These are phyloP conservation scores for Gymnosoma rotundatum DNA, from an alignment of 2,888 invertebrate genomes.

Conservation along the genomic window DNA sequence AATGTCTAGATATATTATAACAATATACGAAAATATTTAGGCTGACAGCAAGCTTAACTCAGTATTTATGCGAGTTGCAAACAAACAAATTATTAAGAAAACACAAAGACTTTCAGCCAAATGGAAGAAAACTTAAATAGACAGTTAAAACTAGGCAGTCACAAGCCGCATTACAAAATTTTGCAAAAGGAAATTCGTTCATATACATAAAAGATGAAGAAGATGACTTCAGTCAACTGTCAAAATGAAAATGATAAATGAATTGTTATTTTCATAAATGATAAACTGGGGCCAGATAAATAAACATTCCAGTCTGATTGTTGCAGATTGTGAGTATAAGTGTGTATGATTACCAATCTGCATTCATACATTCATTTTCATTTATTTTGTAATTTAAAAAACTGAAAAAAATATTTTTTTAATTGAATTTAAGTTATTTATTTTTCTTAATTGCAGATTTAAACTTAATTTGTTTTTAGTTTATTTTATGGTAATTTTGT, in stretches of 20 bases:
- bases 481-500: slow-evolving; percentile 23
- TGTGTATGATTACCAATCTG: background rate
- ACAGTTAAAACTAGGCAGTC: slow-evolving; percentile 14
- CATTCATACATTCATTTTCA: background rate
- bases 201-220: slow-evolving; percentile 38
- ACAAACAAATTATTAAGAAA: slow-evolving; percentile 31
- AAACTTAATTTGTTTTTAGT: slow-evolving; percentile 27
- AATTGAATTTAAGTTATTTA: slow-evolving; percentile 58
- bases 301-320: slow-evolving; percentile 63
- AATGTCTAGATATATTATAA: slow-evolving; percentile 57
- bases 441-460: slow-evolving; percentile 38
- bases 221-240: slow-evolving; percentile 65
- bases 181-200: slow-evolving; percentile 22
- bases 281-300: slow-evolving; percentile 68
- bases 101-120: slow-evolving; percentile 7
- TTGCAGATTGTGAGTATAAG: slow-evolving; percentile 14
- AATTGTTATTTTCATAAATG: slow-evolving; percentile 66
- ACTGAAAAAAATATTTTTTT: background rate
- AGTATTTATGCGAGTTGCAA: slow-evolving; percentile 39
- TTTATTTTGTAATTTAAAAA: background rate
- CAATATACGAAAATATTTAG: slow-evolving; percentile 56
- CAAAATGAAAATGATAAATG: slow-evolving; percentile 70
- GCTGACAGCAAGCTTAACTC: slow-evolving; percentile 66
- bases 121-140: slow-evolving; percentile 10
- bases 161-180: slow-evolving; percentile 17